phyloP scores from a whole-genome alignment of 2,113 vertebrate species.

The Thinocorus orbignyianus region DNA sequence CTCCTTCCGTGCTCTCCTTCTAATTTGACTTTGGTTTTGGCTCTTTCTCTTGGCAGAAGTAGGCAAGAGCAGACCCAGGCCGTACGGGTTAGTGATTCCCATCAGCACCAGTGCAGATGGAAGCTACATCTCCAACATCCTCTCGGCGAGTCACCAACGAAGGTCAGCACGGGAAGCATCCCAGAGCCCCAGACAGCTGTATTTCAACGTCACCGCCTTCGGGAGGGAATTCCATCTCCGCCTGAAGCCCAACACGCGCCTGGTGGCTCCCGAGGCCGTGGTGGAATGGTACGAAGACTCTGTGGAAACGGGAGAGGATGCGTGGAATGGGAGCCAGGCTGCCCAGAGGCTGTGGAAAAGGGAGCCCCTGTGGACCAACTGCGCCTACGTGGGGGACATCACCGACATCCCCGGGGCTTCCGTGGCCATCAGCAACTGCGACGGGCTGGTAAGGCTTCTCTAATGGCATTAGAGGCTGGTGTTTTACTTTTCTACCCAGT shows the following conservation, averaged over 20 bases:
- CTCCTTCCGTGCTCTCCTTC: accelerated
- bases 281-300: slow-evolving; percentile 89
- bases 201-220: slow-evolving; percentile 92
- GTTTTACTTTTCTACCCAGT: background rate
- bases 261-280: slow-evolving; percentile 87
- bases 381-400: slow-evolving; percentile 93
- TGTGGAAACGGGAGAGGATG: background rate
- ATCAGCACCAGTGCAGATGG: slow-evolving; percentile 88
- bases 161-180: slow-evolving; percentile 79
- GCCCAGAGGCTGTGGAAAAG: slow-evolving; percentile 76
- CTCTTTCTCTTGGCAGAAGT: slow-evolving; percentile 71
- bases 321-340: background rate
- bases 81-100: slow-evolving; percentile 89
- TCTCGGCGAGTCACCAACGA: slow-evolving; percentile 87
- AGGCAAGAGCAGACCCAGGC: slow-evolving; percentile 72
- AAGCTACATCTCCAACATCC: slow-evolving; percentile 86
- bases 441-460: slow-evolving; percentile 91
- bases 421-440: slow-evolving; percentile 97
- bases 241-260: slow-evolving; percentile 80
- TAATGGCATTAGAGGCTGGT: background rate
- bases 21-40: background rate
- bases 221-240: slow-evolving; percentile 92
- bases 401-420: slow-evolving; percentile 87
- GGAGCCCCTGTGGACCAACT: slow-evolving; percentile 88
- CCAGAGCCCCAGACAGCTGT: slow-evolving; percentile 71